Percentiles rank a stretch among this genome's conserved stretches.
Evolutionary conservation across 30 jellyfish, hydroid and myxozoan genomes (phyloP).

Genomic region (Clytia hemisphaerica): DNA sequence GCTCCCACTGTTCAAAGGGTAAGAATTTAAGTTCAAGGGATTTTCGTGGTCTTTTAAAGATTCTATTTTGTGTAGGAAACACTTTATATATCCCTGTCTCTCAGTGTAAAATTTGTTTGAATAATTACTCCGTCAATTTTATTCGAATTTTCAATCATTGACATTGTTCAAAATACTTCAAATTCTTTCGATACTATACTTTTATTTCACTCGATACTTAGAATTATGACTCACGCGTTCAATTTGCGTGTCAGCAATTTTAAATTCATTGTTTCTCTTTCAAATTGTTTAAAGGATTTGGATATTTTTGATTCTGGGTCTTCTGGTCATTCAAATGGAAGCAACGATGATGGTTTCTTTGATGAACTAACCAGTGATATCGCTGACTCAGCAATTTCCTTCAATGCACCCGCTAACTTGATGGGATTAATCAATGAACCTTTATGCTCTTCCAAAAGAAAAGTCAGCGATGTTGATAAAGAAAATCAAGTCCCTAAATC

Average conservation of each 20-base stretch:
- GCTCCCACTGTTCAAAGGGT: conserved; percentile 91
- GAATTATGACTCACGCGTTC: too few species aligned
- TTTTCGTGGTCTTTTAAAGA: background rate
- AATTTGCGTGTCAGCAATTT: too few species aligned
- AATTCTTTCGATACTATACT: background rate
- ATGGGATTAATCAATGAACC: conserved; percentile 31
- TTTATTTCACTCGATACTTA: background rate
- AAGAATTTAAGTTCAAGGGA: too few species aligned
- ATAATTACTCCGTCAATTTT: background rate
- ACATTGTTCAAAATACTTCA: background rate
- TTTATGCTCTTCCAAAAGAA: conserved; percentile 18
- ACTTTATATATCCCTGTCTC: background rate
- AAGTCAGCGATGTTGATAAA: conserved; percentile 22
- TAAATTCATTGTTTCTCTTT: too few species aligned
- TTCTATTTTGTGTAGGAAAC: background rate
- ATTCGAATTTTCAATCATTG: background rate
- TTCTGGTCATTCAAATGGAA: too few species aligned
- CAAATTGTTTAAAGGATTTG: too few species aligned
- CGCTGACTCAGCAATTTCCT: background rate
- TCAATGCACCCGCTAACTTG: conserved; percentile 18
- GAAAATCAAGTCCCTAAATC: conserved; percentile 12
- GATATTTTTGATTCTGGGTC: too few species aligned
- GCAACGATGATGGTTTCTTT: conserved; percentile 33
- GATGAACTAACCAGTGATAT: conserved; percentile 20
- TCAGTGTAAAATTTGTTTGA: background rate